Evolutionary conservation across 92 coral and sea anemone species (phyloP), one percentile per base, ranked within the genome.

Genomic region (Zoanthus gigantus): DNA sequence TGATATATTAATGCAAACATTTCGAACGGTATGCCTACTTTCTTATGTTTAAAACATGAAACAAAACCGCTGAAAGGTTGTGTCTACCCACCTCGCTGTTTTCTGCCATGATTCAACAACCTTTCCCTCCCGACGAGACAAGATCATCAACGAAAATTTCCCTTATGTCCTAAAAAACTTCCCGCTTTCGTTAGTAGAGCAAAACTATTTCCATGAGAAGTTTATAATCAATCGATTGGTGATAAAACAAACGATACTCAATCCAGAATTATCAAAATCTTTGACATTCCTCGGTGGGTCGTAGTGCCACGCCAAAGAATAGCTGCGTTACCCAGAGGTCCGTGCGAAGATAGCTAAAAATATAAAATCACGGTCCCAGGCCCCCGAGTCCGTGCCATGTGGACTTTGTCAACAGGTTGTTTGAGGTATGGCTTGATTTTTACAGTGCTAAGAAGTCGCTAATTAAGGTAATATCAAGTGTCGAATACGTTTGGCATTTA

Each of bases 31-130:
- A 81, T 0, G 44, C 2, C 28, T 44, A 42, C 23, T 15, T 46
- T 58, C 84, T 79, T 81, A 81, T 81, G 85, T 81, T 81, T 81
- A 81, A 81, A 66, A 81, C 75, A 81, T 81, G 75, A 81, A 80
- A 66, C 61, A 81, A 23, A 45, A 81, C 85, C 73, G 85, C 63
- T 61, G 42, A 63, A n/a, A 61, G 71, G 15, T 8, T 57, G 3
- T 10, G 4, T 61, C 32, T n/a, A 80, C 85, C 85, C 85, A 81
- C 85, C 85, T 81, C 85, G 76, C 85, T 29, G 28, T 50, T 66
- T 47, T 81, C 85, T 52, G 85, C 85, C 85, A 81, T 66, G 75
- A 46, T 23, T 46, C 29, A 30, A 6, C 4, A 73, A 73, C 63
- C 75, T 81, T 81, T 81, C 85, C 85, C 85, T 81, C 85, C 85